Base-by-base conservation (phyloP, 2,797 vertebrate genomes). In the Phalloptychus januarius region DNA sequence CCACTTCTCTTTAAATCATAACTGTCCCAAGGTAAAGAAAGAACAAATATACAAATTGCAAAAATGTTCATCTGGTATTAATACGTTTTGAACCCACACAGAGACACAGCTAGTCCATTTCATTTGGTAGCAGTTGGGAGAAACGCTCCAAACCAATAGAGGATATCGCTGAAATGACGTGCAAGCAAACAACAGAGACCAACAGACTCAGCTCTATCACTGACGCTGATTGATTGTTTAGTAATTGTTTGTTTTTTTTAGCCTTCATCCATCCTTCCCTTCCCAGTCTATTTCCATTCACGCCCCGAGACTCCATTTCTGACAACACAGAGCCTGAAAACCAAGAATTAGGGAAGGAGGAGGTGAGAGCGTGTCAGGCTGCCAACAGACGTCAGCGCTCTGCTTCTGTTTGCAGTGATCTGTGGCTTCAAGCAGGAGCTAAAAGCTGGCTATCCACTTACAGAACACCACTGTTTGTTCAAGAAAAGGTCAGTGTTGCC, bases 201-300 rank as follows among this genome's bases (percentile, higher is more conserved):
- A 73, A 65, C 74, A 88, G 87, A 89, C 44, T 52, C 72, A 69
- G 67, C 61, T 31, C 16, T 69, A 77, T 83, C 76, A 74, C 3
- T 3, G 58, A 46, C 69, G 70, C 81, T 78, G 20, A 40, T 1
- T 40, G 8, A 38, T 8, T 18, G 16, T 63, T 63, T 31, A 20
- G 58, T 7, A 63, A 63, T 36, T 36, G 16, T 36, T 50, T 36
- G 18, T 38, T 38, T 61, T 36, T 33, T 38, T 38, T 61, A 63
- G 31, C 58, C 58, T 63, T 63, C 38, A 67, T 7, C 10, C 20
- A 67, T 20, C 36, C 63, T 40, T 67, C 23, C 63, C 18, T 25
- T 38, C 18, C 33, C 63, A 67, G 20, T 25, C 20, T 67, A 7
- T 40, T 40, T 67, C 63, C 36, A 38, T 65, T 63, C 33, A 36